phyloP scores from a whole-genome alignment of 2,888 invertebrate species.

The Catocala sponsa region DNA sequence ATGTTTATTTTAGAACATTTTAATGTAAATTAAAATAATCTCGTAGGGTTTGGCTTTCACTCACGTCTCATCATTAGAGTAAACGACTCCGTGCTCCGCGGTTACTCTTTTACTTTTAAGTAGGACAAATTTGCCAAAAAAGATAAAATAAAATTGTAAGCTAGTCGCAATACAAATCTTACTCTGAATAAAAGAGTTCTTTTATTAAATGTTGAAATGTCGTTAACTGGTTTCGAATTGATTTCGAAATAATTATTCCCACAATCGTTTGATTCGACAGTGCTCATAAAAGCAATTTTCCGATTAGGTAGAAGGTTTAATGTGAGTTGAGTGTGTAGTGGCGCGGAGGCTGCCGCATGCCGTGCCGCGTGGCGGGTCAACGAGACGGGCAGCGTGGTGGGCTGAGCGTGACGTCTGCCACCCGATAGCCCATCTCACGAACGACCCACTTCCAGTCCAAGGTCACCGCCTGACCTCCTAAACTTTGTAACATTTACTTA shows the following conservation, averaged over 20 bases:
- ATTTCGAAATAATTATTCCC: constrained; percentile 26
- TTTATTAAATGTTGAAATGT: constrained; percentile 14
- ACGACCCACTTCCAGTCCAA: constrained; percentile 83
- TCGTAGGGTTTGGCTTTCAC: constrained; percentile 74
- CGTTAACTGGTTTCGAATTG: constrained; percentile 16
- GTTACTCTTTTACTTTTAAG: constrained; percentile 59
- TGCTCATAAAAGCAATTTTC: constrained; percentile 28
- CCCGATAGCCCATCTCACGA: constrained; percentile 87
- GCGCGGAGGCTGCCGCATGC: background rate
- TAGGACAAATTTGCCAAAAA: constrained; percentile 51
- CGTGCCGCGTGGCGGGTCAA: constrained; percentile 31
- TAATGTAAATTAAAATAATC: constrained; percentile 66
- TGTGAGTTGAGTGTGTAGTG: constrained; percentile 18
- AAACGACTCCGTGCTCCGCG: constrained; percentile 64
- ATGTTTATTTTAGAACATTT: constrained; percentile 65
- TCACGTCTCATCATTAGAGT: constrained; percentile 77
- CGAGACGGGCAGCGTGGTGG: constrained; percentile 60
- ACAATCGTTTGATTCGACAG: constrained; percentile 19
- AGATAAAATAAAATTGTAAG: constrained; percentile 27
- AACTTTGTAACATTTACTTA: constrained; percentile 72
- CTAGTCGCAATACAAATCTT: constrained; percentile 22
- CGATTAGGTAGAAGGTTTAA: constrained; percentile 22
- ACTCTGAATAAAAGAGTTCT: constrained; percentile 13
- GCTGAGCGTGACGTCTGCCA: constrained; percentile 85
- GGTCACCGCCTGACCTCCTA: constrained; percentile 85